Percentiles rank a stretch among this genome's conserved stretches.
These are phyloP conservation scores for Diachasmimorpha longicaudata DNA, from an alignment of 1,140 invertebrate genomes.

Conservation along the genomic window DNA sequence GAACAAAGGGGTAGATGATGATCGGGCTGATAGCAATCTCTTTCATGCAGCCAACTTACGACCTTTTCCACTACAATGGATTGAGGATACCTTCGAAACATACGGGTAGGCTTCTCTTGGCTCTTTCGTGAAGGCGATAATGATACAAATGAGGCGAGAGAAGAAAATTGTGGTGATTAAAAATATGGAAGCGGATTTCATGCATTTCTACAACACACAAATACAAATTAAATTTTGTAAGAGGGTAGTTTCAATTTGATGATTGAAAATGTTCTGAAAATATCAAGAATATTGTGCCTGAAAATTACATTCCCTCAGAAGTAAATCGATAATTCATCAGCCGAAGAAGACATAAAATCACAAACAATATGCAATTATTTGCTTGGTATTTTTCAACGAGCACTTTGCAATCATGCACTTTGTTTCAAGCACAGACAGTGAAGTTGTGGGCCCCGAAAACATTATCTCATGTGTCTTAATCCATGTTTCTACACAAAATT, in stretches of 20 bases:
- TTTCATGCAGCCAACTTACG: constrained; percentile 25
- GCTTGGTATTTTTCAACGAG: no score
- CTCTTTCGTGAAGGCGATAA: constrained; percentile 13
- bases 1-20: not conserved
- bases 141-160: not conserved
- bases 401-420: no score
- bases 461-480: no score
- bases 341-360: no score
- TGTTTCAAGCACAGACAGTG: no score
- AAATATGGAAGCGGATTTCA: not conserved
- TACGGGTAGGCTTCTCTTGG: constrained; percentile 5
- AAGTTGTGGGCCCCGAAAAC: no score
- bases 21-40: constrained; percentile 13
- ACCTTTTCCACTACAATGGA: constrained; percentile 12
- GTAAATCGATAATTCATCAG: no score
- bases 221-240: no score
- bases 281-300: not conserved
- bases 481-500: no score
- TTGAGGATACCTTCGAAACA: constrained; percentile 20
- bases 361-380: no score
- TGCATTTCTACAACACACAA: not conserved
- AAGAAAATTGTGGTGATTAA: not conserved
- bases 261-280: no score
- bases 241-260: no score
- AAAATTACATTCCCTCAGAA: not conserved